Conservation (phyloP, 1,140 invertebrate species). For the Orussus abietinus region DNA sequence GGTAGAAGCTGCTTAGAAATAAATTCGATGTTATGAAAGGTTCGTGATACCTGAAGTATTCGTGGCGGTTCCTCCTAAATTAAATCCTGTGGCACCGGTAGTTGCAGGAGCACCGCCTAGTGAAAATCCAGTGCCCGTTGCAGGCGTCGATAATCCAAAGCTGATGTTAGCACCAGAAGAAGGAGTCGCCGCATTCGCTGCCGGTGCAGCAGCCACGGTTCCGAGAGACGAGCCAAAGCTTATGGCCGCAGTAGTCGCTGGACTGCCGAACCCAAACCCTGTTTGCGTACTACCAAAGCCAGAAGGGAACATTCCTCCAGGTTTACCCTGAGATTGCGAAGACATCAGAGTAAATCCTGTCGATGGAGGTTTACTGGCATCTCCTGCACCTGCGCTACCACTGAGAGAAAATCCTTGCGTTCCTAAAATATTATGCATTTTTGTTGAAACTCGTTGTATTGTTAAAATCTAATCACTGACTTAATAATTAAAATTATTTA, state of each 20-base stretch:
- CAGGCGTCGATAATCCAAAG: slow-evolving; percentile 1
- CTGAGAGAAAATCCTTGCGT: slow-evolving; percentile 14
- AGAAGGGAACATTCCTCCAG: slow-evolving; percentile 8
- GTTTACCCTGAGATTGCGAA: slow-evolving; percentile 14
- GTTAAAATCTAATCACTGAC: background rate
- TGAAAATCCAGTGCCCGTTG: slow-evolving; percentile 16
- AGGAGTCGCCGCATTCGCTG: slow-evolving; percentile 4
- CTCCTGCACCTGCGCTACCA: slow-evolving; percentile 20
- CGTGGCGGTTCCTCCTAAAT: slow-evolving; percentile 26
- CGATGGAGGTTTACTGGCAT: slow-evolving; percentile 18
- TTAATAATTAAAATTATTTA: background rate
- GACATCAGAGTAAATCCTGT: slow-evolving; percentile 12
- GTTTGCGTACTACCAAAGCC: slow-evolving; percentile 4
- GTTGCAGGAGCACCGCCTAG: slow-evolving; percentile 6
- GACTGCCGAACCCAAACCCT: background rate
- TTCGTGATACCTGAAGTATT: slow-evolving; percentile 11
- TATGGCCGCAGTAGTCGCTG: slow-evolving; percentile 6
- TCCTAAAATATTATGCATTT: background rate
- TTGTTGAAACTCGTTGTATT: background rate
- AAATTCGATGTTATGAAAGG: too few species aligned
- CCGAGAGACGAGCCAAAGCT: slow-evolving; percentile 13
- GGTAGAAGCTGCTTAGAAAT: too few species aligned
- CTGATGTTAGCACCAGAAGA: too few species aligned
- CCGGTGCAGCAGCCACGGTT: slow-evolving; percentile 9
- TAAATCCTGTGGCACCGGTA: slow-evolving; percentile 25